Percentiles rank a stretch among this genome's conserved stretches.
phyloP scores from a whole-genome alignment of 2,113 vertebrate species.

The Balaeniceps rex region DNA sequence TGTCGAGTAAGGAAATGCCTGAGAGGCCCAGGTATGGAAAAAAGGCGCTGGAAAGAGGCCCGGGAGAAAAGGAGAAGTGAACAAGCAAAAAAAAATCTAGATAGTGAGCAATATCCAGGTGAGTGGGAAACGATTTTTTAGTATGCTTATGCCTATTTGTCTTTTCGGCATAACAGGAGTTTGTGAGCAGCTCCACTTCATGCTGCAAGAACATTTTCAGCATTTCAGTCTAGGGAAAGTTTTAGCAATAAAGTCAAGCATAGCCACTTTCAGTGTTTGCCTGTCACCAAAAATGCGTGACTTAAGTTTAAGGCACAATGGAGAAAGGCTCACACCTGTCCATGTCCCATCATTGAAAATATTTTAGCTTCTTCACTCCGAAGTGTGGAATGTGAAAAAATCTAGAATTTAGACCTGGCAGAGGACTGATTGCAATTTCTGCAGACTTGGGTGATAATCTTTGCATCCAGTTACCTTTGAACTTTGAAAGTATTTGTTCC shows the following conservation, averaged over 20 bases:
- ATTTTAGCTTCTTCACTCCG: neutral
- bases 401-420: neutral
- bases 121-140: neutral
- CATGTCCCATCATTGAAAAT: neutral
- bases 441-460: neutral
- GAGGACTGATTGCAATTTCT: neutral
- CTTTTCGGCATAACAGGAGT: neutral
- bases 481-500: neutral
- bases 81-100: conserved; percentile 75
- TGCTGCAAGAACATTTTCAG: neutral
- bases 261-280: neutral
- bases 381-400: neutral
- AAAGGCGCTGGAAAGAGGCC: conserved; percentile 89
- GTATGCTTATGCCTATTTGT: fast-evolving
- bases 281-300: neutral
- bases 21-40: conserved; percentile 83
- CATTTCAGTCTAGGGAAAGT: neutral
- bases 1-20: conserved; percentile 92
- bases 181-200: neutral
- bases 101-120: conserved; percentile 88
- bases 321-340: neutral
- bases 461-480: neutral
- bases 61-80: conserved; percentile 89
- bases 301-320: neutral
- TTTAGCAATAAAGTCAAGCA: neutral